Conservation (phyloP, 1,140 invertebrate genomes). For the Mesaphorura yosii region DNA sequence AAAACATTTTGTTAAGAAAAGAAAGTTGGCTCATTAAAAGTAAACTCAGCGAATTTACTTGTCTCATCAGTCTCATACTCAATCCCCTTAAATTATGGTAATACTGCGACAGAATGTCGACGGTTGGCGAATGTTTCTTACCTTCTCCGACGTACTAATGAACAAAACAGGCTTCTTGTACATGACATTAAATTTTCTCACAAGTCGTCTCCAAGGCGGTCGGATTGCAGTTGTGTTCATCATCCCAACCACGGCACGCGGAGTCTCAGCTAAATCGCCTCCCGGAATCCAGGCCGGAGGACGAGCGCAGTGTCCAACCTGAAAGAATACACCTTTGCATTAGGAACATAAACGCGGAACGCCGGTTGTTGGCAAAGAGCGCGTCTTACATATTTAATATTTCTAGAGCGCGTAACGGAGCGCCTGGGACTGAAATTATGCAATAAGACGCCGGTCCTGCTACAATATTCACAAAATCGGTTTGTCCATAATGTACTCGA, state of each 20-base stretch:
- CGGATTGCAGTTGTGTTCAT: conserved; percentile 38
- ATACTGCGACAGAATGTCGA: too few relatives aligned
- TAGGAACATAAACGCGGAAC: too few relatives aligned
- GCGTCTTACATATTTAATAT: too few relatives aligned
- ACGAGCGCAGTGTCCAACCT: conserved; percentile 2
- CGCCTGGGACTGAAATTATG: too few relatives aligned
- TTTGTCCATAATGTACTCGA: too few relatives aligned
- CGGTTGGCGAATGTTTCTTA: too few relatives aligned
- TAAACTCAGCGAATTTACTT: background rate
- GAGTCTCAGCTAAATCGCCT: background rate
- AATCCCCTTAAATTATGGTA: too few relatives aligned
- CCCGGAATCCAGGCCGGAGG: background rate
- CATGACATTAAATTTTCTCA: conserved; percentile 30
- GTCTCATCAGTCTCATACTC: background rate
- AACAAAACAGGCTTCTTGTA: conserved; percentile 4
- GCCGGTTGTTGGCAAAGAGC: too few relatives aligned
- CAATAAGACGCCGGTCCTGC: too few relatives aligned
- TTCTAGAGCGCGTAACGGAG: too few relatives aligned
- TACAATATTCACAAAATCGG: too few relatives aligned
- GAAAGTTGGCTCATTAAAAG: background rate
- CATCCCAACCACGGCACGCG: conserved; percentile 3
- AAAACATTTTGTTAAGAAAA: background rate
- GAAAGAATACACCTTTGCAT: too few relatives aligned
- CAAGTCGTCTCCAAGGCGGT: conserved; percentile 42
- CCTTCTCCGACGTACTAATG: conserved; percentile 14